Evolutionary conservation across 1,140 invertebrate genomes (phyloP), one percentile per base, ranked within the genome.

Genomic region (Drosophila funebris): DNA sequence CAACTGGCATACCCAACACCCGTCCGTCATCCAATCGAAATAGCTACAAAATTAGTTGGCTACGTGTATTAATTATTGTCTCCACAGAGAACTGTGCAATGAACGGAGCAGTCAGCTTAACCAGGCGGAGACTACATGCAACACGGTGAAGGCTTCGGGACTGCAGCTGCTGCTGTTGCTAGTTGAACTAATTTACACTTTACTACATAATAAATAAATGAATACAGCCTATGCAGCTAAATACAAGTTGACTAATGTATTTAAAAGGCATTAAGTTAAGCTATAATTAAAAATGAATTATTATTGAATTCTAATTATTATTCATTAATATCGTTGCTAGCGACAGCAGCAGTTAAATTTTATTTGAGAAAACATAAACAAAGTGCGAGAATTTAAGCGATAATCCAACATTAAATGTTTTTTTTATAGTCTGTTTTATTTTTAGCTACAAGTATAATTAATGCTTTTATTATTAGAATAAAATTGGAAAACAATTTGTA

Each of bases 31-130:
- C 50, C 33, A 43, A 66, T 66, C 68, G 46, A 44, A 72, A 72
- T 58, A 39, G 44, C 61, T 52, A 27, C 13, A 56, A 83, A 76
- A 83, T 83, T 76, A 78, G 63, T 83, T 66, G 78, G 61, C 71
- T 66, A 64, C 62, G 75, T 48, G 44, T 61, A 76, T 84, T 85
- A 77, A 84, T 87, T 84, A 74, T 61, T 54, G 62, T 31, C 63
- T 76, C 43, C 27, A 43, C 66, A 58, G 73, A 72, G 50, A 64
- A 72, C 29, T 13, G 36, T 11, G 20, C 16, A 16, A 22, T 41
- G 52, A 44, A 31, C 54, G 18, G 24, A 52, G 20, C 18, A 3
- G 1, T 43, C 6, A 4, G 13, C 1, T 48, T 48, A 48, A 52
- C 29, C 27, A 52, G 13, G 62, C 41, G 41, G 39, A 41, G 39